A percentile compares a stretch with the other conserved stretches of the same genome.
Evolutionary conservation across 2,113 vertebrate genomes (phyloP).

Genomic region (Sapayoa aenigma): DNA sequence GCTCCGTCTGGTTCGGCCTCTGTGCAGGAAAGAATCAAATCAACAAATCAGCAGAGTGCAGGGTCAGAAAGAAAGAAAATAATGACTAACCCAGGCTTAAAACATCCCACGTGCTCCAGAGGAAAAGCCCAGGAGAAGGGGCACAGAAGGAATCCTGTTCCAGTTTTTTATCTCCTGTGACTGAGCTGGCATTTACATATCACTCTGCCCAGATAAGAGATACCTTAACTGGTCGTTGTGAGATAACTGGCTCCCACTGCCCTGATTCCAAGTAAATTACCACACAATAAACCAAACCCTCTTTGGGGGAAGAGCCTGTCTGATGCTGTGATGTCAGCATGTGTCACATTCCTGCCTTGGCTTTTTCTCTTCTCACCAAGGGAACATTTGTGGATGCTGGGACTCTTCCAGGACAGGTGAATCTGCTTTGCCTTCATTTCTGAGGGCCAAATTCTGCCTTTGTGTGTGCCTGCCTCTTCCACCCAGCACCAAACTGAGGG

Average conservation of each 20-base stretch:
- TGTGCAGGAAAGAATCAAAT: not conserved
- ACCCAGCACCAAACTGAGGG: not conserved
- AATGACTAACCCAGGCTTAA: not conserved
- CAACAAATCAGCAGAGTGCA: not conserved
- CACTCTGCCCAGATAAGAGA: not conserved
- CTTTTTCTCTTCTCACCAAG: not conserved
- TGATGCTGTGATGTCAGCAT: not conserved
- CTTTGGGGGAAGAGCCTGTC: not conserved
- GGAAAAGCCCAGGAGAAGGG: not conserved
- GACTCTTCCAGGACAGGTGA: not conserved
- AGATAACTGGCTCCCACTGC: not conserved
- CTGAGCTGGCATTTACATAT: not conserved
- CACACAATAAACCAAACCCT: not conserved
- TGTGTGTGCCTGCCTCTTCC: not conserved
- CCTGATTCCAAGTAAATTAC: not conserved
- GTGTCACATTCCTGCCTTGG: not conserved
- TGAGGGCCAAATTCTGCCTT: not conserved
- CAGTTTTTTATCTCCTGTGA: not conserved
- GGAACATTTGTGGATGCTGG: accelerated
- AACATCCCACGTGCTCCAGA: accelerated
- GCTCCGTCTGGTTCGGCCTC: slow-evolving; percentile 57
- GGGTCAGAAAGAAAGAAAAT: not conserved
- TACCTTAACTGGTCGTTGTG: not conserved
- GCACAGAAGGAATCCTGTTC: not conserved
- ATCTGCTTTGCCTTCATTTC: not conserved